A percentile compares a stretch with the other conserved stretches of the same genome.
These are phyloP conservation scores for Dicerorhinus sumatrensis DNA, from an alignment of 2,113 vertebrate genomes.

Conservation along the genomic window DNA sequence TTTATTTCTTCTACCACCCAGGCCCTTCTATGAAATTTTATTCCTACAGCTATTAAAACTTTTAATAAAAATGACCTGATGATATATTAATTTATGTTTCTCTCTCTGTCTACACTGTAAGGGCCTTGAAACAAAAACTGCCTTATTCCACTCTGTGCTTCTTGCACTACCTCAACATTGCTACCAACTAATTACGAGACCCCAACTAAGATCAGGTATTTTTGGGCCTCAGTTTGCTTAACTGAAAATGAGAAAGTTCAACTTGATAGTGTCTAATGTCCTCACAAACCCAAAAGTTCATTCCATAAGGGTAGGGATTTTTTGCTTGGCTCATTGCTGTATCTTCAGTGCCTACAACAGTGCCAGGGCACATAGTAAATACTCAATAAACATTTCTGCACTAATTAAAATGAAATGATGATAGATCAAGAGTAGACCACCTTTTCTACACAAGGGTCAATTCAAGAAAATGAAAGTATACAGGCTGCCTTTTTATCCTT, in stretches of 20 bases:
- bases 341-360: not conserved
- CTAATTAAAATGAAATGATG: slow-evolving; percentile 47
- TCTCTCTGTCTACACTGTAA: not conserved
- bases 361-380: not conserved
- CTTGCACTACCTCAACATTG: not conserved
- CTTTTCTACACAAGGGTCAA: slow-evolving; percentile 8
- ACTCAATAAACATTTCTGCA: not conserved
- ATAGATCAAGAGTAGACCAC: not conserved
- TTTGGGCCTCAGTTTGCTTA: not conserved
- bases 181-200: not conserved
- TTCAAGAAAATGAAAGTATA: not conserved
- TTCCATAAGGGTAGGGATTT: not conserved
- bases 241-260: slow-evolving; percentile 29
- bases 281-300: not conserved
- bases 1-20: not conserved
- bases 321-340: not conserved
- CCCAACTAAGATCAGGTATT: not conserved
- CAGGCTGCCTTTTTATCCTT: not conserved
- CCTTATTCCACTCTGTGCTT: not conserved
- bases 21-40: slow-evolving; percentile 26
- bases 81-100: not conserved
- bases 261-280: not conserved
- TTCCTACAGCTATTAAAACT: not conserved
- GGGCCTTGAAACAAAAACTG: not conserved
- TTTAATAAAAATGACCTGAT: slow-evolving; percentile 18